A percentile compares a stretch with the other conserved stretches of the same genome.
Conservation (phyloP, 2,113 vertebrate species). For the Calypte anna region DNA sequence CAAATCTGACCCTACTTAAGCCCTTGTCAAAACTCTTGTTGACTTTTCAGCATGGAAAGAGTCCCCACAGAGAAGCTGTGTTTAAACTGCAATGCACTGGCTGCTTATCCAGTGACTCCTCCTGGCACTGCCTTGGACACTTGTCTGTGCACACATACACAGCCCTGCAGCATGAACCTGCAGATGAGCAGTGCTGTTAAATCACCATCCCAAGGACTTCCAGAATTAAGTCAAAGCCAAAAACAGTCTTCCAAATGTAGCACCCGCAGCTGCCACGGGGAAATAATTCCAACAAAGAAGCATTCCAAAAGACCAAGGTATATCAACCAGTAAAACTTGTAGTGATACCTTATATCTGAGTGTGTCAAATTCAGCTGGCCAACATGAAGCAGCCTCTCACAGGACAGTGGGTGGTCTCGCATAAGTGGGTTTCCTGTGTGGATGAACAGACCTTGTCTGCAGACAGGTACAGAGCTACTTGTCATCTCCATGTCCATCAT, state of each 20-base stretch:
- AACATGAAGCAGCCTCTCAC: constrained; percentile 77
- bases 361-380: constrained; percentile 77
- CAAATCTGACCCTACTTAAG: neutral
- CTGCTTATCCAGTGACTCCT: neutral
- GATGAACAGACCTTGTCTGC: constrained; percentile 78
- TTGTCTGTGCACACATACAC: neutral
- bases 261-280: neutral
- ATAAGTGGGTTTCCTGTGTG: constrained; percentile 74
- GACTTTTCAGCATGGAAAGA: neutral
- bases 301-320: neutral
- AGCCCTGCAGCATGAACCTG: neutral
- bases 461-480: constrained; percentile 76
- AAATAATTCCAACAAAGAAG: neutral
- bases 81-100: neutral
- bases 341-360: constrained; percentile 79
- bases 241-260: neutral
- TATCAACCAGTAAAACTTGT: neutral
- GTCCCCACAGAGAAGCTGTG: neutral
- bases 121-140: neutral
- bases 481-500: constrained; percentile 74
- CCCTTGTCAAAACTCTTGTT: neutral
- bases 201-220: neutral
- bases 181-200: neutral
- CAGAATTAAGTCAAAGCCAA: neutral
- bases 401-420: constrained; percentile 77